Evolutionary conservation across 1,140 invertebrate genomes (phyloP).

Genomic region (Patella vulgata): DNA sequence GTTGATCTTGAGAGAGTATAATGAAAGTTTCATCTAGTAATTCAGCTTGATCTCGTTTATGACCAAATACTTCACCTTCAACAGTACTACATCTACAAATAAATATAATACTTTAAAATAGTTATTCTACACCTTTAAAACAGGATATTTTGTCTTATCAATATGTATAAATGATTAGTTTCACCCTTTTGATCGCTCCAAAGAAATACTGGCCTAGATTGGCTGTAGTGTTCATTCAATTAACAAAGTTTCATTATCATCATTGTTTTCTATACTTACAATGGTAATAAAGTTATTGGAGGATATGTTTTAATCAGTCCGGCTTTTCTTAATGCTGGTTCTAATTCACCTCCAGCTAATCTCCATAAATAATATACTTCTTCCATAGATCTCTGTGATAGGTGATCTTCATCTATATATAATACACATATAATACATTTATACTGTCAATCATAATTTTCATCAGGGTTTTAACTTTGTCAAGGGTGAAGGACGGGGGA

Average conservation of each 20-base stretch:
- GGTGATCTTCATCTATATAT: slow-evolving; percentile 54
- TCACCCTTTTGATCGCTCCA: too few relatives aligned
- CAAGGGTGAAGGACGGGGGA: too few relatives aligned
- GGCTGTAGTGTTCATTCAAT: too few relatives aligned
- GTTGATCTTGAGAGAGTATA: slow-evolving; percentile 80
- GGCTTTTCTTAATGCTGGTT: slow-evolving; percentile 88
- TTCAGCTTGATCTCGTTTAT: slow-evolving; percentile 79
- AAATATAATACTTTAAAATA: not conserved
- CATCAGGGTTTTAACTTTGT: not conserved
- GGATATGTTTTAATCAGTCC: slow-evolving; percentile 80
- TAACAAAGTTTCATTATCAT: too few relatives aligned
- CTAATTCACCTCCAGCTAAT: slow-evolving; percentile 92
- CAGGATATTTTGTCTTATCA: not conserved
- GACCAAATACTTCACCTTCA: slow-evolving; percentile 75
- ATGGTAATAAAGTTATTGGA: slow-evolving; percentile 70
- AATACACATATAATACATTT: too few relatives aligned
- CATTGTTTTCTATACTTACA: too few relatives aligned
- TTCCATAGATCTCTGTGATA: slow-evolving; percentile 72
- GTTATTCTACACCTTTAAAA: not conserved
- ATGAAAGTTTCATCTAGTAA: slow-evolving; percentile 86
- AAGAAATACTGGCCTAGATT: too few relatives aligned
- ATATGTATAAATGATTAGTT: too few relatives aligned
- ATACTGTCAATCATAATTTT: too few relatives aligned
- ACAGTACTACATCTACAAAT: slow-evolving; percentile 59
- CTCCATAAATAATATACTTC: slow-evolving; percentile 96